Percentiles rank a stretch among this genome's conserved stretches.
Evolutionary conservation across 2,888 invertebrate genomes (phyloP).

Genomic region (Icerya purchasi): DNA sequence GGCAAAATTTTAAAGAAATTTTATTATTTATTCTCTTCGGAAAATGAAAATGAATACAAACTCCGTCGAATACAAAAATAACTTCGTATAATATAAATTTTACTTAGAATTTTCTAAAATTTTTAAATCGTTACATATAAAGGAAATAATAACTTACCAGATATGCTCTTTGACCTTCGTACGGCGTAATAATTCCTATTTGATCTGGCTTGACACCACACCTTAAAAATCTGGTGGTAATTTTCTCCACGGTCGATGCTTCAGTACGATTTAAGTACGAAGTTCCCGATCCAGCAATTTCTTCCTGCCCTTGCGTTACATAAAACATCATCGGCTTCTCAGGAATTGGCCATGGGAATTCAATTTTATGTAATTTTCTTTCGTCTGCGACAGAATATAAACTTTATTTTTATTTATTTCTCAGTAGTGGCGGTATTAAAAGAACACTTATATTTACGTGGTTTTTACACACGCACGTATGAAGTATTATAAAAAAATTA

Average conservation of each 20-base stretch:
- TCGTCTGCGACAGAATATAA: conserved; percentile 59
- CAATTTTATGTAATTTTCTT: conserved; percentile 64
- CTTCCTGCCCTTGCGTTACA: conserved; percentile 93
- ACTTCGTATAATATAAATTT: not conserved
- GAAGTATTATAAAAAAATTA: conserved; percentile 19
- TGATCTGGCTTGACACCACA: conserved; percentile 93
- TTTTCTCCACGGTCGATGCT: conserved; percentile 94
- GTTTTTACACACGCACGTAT: not conserved
- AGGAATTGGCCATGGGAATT: conserved; percentile 92
- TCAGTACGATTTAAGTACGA: conserved; percentile 96
- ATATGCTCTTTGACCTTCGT: conserved; percentile 95
- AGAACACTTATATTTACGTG: not conserved
- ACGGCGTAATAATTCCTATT: conserved; percentile 96
- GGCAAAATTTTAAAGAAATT: no score
- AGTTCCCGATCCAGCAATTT: conserved; percentile 95
- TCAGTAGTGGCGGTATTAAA: not conserved
- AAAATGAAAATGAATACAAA: not conserved
- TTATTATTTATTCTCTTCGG: no score
- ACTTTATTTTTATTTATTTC: no score
- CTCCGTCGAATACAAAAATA: not conserved
- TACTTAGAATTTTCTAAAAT: not conserved
- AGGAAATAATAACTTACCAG: conserved; percentile 35
- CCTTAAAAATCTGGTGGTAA: conserved; percentile 82
- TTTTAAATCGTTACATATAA: no score
- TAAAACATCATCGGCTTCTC: conserved; percentile 99